These are phyloP conservation scores for Entosphenus tridentatus DNA, from an alignment of 2,113 vertebrate species.

Conservation along the genomic window DNA sequence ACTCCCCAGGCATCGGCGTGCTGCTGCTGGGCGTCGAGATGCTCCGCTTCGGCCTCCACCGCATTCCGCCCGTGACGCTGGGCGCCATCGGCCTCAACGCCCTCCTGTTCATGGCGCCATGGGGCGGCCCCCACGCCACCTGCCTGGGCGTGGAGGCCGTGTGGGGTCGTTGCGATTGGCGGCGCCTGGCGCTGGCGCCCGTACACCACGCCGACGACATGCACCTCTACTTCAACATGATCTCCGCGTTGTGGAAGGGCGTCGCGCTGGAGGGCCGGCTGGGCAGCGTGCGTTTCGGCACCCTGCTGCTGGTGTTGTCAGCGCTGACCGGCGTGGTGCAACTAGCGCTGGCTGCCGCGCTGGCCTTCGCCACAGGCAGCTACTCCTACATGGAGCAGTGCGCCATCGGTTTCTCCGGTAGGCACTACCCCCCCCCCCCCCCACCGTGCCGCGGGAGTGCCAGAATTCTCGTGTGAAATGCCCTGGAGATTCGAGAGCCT, in stretches of 20 bases:
- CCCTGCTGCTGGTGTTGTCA: slow-evolving; percentile 44
- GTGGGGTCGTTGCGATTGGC: slow-evolving; percentile 40
- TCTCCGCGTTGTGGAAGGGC: slow-evolving; percentile 72
- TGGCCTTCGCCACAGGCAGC: slow-evolving; percentile 31
- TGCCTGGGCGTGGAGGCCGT: slow-evolving; percentile 52
- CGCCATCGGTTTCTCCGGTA: slow-evolving; percentile 85
- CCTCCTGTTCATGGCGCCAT: slow-evolving; percentile 53
- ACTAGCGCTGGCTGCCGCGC: slow-evolving; percentile 29
- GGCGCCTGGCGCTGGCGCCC: slow-evolving; percentile 47
- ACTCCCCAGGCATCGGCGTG: slow-evolving; percentile 21
- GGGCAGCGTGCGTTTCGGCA: slow-evolving; percentile 45
- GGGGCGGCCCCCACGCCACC: slow-evolving; percentile 22
- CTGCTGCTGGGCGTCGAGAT: slow-evolving; percentile 49
- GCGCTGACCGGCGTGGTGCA: slow-evolving; percentile 51
- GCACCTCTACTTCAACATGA: slow-evolving; percentile 93
- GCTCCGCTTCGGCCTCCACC: slow-evolving; percentile 42
- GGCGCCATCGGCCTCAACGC: slow-evolving; percentile 41
- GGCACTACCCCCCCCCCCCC: slow-evolving; percentile 8
- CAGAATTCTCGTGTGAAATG: too few species aligned
- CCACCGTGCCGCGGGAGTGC: too few species aligned
- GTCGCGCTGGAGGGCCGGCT: slow-evolving; percentile 40
- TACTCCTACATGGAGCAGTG: slow-evolving; percentile 32
- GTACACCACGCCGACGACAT: slow-evolving; percentile 61
- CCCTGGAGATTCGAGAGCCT: too few species aligned
- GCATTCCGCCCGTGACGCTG: slow-evolving; percentile 63